A percentile compares a stretch with the other conserved stretches of the same genome.
phyloP scores from a whole-genome alignment of 2,888 invertebrate species.

The Scelioninae gen. 1 region DNA sequence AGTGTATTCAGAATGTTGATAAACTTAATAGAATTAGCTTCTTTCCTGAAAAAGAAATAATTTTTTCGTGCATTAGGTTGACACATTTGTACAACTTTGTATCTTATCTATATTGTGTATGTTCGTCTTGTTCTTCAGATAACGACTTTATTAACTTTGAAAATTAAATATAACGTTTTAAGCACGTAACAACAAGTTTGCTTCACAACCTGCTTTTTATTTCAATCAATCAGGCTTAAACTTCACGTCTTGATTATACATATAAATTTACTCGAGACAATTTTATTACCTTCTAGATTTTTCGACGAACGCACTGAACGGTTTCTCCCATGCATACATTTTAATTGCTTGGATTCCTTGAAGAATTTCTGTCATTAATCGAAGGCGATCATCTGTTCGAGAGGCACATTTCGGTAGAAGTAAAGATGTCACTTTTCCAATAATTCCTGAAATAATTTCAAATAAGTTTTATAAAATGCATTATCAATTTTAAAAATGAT shows the following conservation, averaged over 20 bases:
- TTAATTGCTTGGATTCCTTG: slow-evolving; percentile 94
- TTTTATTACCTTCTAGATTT: slow-evolving; percentile 84
- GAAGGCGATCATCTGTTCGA: slow-evolving; percentile 93
- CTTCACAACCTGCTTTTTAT: too few relatives aligned
- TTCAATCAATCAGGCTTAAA: slow-evolving; percentile 1
- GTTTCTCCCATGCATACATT: slow-evolving; percentile 95
- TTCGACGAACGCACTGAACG: slow-evolving; percentile 88
- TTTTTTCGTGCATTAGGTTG: background rate
- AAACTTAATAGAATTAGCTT: slow-evolving; percentile 84
- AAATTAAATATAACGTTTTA: slow-evolving; percentile 11
- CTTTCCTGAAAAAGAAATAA: slow-evolving; percentile 80
- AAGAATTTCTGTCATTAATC: slow-evolving; percentile 95
- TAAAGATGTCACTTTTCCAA: slow-evolving; percentile 80
- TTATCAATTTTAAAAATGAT: too few relatives aligned
- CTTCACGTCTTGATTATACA: background rate
- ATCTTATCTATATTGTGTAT: slow-evolving; percentile 9
- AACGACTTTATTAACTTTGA: background rate
- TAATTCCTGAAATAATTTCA: slow-evolving; percentile 62
- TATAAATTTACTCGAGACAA: background rate
- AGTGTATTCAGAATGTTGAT: slow-evolving; percentile 86
- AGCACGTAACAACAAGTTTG: background rate
- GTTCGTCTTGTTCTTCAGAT: slow-evolving; percentile 8
- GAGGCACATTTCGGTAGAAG: slow-evolving; percentile 89
- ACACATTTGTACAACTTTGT: background rate
- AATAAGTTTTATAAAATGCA: background rate